A percentile compares a stretch with the other conserved stretches of the same genome.
Evolutionary conservation across 2,888 invertebrate species (phyloP).

Genomic region (Nycteola revayana): DNA sequence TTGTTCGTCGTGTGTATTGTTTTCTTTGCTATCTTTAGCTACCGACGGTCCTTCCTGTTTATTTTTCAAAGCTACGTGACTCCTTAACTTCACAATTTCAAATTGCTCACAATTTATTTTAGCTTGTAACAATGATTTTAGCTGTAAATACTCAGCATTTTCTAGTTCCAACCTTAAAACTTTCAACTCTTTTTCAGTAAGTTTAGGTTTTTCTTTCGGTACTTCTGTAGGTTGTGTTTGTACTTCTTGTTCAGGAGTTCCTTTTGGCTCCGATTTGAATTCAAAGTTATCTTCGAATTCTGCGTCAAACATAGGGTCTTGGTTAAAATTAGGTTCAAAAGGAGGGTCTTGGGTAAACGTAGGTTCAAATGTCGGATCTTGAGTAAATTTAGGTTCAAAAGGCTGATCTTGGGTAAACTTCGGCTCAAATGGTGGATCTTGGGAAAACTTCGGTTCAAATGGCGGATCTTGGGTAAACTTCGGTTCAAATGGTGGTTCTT

Average conservation of each 20-base stretch:
- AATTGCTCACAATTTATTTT: constrained; percentile 88
- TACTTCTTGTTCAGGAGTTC: constrained; percentile 42
- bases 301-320: constrained; percentile 57
- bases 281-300: constrained; percentile 60
- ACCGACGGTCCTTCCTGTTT: constrained; percentile 62
- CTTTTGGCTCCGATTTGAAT: constrained; percentile 45
- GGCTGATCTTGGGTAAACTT: constrained; percentile 41
- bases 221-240: constrained; percentile 42
- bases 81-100: constrained; percentile 85
- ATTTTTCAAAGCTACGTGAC: constrained; percentile 75
- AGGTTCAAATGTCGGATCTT: constrained; percentile 56
- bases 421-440: constrained; percentile 52
- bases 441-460: constrained; percentile 45
- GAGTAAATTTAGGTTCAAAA: constrained; percentile 60
- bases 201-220: constrained; percentile 67
- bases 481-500: constrained; percentile 52
- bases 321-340: constrained; percentile 58
- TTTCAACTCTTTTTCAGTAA: constrained; percentile 81
- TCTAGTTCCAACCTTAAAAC: constrained; percentile 84
- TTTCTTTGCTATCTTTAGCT: constrained; percentile 60
- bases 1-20: constrained; percentile 59
- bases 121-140: constrained; percentile 86
- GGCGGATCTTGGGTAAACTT: constrained; percentile 41
- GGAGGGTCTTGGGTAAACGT: constrained; percentile 53
- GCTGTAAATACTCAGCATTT: constrained; percentile 84